A percentile compares a stretch with the other conserved stretches of the same genome.
Conservation (phyloP, 1,140 invertebrate genomes). For the Artemia franciscana region DNA sequence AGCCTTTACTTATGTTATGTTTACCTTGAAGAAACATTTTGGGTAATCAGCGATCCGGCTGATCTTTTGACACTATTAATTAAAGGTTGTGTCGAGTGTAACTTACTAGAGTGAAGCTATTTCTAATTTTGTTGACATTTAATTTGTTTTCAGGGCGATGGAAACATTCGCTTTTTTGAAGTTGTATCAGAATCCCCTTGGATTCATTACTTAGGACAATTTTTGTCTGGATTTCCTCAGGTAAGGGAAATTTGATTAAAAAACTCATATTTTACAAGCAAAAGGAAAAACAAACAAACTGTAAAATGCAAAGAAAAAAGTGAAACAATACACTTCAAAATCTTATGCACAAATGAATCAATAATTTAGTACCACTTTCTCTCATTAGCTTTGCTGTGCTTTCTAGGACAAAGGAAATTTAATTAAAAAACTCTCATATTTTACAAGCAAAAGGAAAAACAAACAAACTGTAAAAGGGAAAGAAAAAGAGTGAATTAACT, state of each 20-base stretch:
- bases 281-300: background rate
- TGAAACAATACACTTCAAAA: background rate
- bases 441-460: no score
- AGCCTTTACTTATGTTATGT: no score
- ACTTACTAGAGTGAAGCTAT: no score
- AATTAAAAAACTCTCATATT: no score
- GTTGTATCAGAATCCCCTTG: slow-evolving; percentile 59
- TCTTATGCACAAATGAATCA: background rate
- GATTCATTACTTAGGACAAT: slow-evolving; percentile 71
- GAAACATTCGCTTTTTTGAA: slow-evolving; percentile 85
- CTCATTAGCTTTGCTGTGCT: background rate
- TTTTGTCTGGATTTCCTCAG: slow-evolving; percentile 67
- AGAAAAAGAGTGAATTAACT: no score
- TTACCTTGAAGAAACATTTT: no score
- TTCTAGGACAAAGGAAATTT: background rate
- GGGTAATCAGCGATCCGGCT: no score
- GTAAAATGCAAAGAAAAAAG: background rate
- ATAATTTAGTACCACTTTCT: background rate
- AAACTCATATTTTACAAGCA: background rate
- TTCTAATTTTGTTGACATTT: no score
- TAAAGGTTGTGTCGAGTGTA: no score
- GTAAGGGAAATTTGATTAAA: slow-evolving; percentile 14
- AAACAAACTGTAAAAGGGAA: no score
- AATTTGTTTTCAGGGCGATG: slow-evolving; percentile 46
- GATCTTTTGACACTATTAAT: no score